These are phyloP conservation scores for Syrphus vitripennis DNA, from an alignment of 2,888 invertebrate species.

Conservation along the genomic window DNA sequence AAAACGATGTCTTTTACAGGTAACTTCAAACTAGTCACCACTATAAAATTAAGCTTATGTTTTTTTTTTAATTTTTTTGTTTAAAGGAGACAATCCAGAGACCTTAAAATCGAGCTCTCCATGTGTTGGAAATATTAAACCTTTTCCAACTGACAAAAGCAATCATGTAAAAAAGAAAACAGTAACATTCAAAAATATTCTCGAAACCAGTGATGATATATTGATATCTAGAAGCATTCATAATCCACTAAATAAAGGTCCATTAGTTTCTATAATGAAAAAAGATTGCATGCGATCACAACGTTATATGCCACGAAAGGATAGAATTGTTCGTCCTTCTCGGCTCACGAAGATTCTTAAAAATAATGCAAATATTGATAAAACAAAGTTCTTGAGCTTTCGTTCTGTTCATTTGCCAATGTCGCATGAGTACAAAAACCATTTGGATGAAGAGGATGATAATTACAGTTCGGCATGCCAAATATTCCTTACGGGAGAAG, in stretches of 20 bases:
- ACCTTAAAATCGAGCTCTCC: not conserved
- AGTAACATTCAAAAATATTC: conserved; percentile 85
- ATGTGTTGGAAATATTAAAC: not conserved
- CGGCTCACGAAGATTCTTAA: conserved; percentile 85
- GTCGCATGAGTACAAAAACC: not conserved
- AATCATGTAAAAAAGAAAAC: conserved; percentile 82
- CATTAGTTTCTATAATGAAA: conserved; percentile 85
- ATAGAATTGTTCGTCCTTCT: conserved; percentile 85
- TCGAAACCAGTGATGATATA: conserved; percentile 85
- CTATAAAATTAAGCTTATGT: no score
- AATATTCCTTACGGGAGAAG: not conserved
- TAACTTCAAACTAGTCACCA: not conserved
- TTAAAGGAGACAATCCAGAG: not conserved
- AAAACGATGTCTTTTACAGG: not conserved
- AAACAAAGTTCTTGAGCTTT: conserved; percentile 80
- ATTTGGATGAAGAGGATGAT: not conserved
- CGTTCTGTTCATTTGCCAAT: conserved; percentile 67
- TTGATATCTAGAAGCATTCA: conserved; percentile 83
- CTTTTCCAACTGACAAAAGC: not conserved
- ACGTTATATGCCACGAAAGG: conserved; percentile 83
- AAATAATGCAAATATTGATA: conserved; percentile 82
- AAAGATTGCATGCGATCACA: conserved; percentile 84
- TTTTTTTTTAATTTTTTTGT: not conserved
- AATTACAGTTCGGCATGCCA: not conserved
- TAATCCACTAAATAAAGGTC: conserved; percentile 84